phyloP scores from a whole-genome alignment of 2,888 invertebrate genomes.

The Drosophila helvetica region DNA sequence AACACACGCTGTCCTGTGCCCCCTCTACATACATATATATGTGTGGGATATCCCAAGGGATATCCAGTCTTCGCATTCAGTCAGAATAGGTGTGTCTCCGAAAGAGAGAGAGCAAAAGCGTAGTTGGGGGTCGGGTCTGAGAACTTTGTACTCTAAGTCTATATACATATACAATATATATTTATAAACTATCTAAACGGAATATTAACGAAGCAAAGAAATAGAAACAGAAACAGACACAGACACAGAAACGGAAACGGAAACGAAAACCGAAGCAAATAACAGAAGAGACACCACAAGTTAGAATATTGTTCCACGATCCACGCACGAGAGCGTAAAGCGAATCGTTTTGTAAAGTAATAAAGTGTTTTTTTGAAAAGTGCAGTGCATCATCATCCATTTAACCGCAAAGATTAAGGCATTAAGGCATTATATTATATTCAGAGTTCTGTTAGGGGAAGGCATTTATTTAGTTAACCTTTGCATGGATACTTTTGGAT shows the following conservation, averaged over 20 bases:
- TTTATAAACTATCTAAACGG: slow-evolving; percentile 47
- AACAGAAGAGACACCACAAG: slow-evolving; percentile 45
- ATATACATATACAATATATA: slow-evolving; percentile 40
- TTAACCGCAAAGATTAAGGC: slow-evolving; percentile 4
- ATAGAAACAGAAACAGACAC: slow-evolving; percentile 17
- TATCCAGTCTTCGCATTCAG: background rate
- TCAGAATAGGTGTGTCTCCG: slow-evolving; percentile 1
- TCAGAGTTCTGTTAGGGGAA: slow-evolving; percentile 23
- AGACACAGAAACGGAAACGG: background rate
- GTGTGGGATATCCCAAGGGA: background rate
- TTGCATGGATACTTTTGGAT: slow-evolving; percentile 62
- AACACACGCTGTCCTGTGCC: slow-evolving; percentile 23
- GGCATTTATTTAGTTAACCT: slow-evolving; percentile 41
- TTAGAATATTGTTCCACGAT: slow-evolving; percentile 62
- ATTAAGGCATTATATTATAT: background rate
- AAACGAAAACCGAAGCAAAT: slow-evolving; percentile 26
- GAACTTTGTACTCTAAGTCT: slow-evolving; percentile 56
- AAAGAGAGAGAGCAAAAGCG: slow-evolving; percentile 1
- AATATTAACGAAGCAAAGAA: slow-evolving; percentile 39
- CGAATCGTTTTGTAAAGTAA: slow-evolving; percentile 70
- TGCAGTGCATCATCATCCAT: slow-evolving; percentile 17
- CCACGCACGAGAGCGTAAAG: slow-evolving; percentile 47
- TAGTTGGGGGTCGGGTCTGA: slow-evolving; percentile 47
- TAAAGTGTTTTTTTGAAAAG: slow-evolving; percentile 45
- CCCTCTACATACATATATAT: background rate